Evolutionary conservation across 2,888 invertebrate species (phyloP).

Genomic region (Sycophila texana): DNA sequence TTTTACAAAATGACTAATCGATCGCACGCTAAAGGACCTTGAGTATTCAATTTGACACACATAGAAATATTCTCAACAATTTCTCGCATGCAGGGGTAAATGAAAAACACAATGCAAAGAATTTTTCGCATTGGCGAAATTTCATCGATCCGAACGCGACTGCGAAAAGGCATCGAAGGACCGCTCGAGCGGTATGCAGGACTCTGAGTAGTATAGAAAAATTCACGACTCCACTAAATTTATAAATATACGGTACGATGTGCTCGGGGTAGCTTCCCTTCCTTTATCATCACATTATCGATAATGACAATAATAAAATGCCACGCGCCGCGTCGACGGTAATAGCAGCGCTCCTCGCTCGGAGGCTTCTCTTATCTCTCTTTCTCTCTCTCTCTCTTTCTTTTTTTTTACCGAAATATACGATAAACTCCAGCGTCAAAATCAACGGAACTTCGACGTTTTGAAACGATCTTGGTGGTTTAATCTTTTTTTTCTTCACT

Average conservation of each 20-base stretch:
- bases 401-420: background rate
- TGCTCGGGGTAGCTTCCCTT: background rate
- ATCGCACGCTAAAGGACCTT: too few species aligned
- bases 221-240: constrained; percentile 23
- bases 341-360: constrained; percentile 23
- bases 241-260: constrained; percentile 26
- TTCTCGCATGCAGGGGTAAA: too few species aligned
- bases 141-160: background rate
- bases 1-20: background rate
- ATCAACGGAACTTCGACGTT: background rate
- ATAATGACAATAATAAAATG: constrained; percentile 39
- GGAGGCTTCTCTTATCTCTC: constrained; percentile 5
- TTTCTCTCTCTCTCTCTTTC: background rate
- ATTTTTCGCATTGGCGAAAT: background rate
- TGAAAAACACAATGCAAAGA: too few species aligned
- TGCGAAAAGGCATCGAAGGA: background rate
- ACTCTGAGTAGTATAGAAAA: background rate
- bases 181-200: background rate
- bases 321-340: constrained; percentile 40
- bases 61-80: too few species aligned
- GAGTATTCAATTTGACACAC: too few species aligned
- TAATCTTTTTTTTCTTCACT: background rate
- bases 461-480: too few species aligned
- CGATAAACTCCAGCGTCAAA: background rate
- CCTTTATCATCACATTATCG: constrained; percentile 16